A percentile compares a stretch with the other conserved stretches of the same genome.
phyloP scores from a whole-genome alignment of 53 echinoderm and acorn worm species.

The Hippasteria phrygiana region DNA sequence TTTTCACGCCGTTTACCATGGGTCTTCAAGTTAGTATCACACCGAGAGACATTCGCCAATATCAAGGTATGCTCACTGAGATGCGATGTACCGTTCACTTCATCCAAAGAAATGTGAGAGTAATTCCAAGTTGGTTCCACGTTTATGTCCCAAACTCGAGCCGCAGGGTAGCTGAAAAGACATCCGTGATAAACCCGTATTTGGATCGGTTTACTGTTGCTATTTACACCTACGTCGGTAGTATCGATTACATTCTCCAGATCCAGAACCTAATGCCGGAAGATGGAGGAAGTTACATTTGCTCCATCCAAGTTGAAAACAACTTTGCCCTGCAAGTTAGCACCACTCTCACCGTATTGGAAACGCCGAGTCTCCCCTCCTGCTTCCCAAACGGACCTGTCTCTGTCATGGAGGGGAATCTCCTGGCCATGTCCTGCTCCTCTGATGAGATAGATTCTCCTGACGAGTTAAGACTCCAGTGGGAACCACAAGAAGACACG shows the following conservation, averaged over 20 bases:
- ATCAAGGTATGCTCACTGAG: background rate
- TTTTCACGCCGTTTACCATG: background rate
- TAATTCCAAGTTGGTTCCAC: background rate
- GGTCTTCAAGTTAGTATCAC: background rate
- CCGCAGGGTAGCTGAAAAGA: background rate
- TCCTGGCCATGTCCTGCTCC: conserved; percentile 37
- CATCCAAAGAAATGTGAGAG: background rate
- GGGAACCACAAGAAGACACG: background rate
- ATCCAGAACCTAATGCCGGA: background rate
- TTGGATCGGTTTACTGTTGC: background rate
- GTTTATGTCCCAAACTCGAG: background rate
- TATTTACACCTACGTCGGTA: background rate
- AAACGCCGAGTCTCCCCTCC: background rate
- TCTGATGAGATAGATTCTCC: conserved; percentile 6
- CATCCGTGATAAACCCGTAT: background rate
- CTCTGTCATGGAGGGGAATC: conserved; percentile 8
- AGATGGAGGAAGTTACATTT: background rate
- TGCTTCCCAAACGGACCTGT: conserved; percentile 23
- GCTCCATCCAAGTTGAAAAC: background rate
- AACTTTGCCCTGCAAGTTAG: background rate
- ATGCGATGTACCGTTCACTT: background rate
- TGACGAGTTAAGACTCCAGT: background rate
- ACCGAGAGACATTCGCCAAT: background rate
- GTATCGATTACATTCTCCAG: background rate
- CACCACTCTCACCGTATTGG: background rate